Evolutionary conservation across 2,113 vertebrate genomes (phyloP), one percentile per base, ranked within the genome.

Genomic region (Silurus asotus): DNA sequence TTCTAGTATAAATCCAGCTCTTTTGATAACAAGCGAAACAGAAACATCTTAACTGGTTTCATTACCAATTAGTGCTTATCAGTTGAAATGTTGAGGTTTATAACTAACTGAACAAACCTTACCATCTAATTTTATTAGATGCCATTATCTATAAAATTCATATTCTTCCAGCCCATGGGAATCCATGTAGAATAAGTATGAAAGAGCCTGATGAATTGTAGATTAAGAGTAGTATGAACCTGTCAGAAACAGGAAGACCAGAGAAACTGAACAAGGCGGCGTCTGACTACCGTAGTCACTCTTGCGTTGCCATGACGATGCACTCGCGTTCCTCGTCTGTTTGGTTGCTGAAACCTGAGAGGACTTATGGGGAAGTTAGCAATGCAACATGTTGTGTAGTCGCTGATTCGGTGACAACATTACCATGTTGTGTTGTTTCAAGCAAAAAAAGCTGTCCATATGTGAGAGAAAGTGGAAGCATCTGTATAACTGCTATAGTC

Each of bases 261-360:
- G 81, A 78, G 76, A 23, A 81, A 55, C 70, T 83, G 58, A 23
- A 49, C 81, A 55, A 78, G 23, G n/a, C 56, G 23, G 37, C 15
- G 58, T 83, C 77, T 65, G 58, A 81, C 81, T 74, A 48, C 82
- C 49, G 28, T 87, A 45, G 56, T 48, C 77, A 67, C 70, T 87
- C 61, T 9, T 49, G 55, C 37, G 83, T 89, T 72, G 74, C 64
- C 85, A 89, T 89, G 85, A 84, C 85, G 84, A 89, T 85, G 51
- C 61, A 15, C 62, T 25, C 49, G 77, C 51, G 13, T 70, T 76
- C 83, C 78, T 62, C 49, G 6, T 10, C 58, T 59, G 49, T 14
- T 56, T 14, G 81, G 55, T 67, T 82, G 28, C 25, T 72, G 67
- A 55, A 84, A 87, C 61, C 85, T 76, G 82, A 82, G 83, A 87